A percentile compares a stretch with the other conserved stretches of the same genome.
phyloP scores from a whole-genome alignment of 2,113 vertebrate species.

The Chaetodon auriga region DNA sequence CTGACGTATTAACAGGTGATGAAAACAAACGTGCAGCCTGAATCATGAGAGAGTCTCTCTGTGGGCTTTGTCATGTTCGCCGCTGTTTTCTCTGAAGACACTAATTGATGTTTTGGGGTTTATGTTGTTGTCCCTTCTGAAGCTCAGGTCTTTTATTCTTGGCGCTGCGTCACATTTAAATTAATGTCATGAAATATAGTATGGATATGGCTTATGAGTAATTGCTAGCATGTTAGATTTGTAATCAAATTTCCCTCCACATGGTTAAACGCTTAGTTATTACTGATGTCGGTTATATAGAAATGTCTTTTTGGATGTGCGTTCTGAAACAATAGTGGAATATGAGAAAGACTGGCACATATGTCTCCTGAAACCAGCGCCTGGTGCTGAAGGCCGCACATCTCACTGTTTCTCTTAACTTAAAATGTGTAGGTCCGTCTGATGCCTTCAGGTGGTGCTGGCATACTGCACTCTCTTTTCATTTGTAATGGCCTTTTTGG shows the following conservation, averaged over 20 bases:
- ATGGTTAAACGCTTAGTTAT: background rate
- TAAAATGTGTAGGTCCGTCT: slow-evolving; percentile 39
- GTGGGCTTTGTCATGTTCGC: background rate
- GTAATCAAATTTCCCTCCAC: background rate
- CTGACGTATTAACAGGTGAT: background rate
- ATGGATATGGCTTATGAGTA: background rate
- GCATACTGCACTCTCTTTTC: slow-evolving; percentile 34
- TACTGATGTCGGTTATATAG: background rate
- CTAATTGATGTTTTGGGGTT: background rate
- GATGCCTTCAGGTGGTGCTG: slow-evolving; percentile 68
- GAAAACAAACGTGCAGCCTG: background rate
- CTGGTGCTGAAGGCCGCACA: background rate
- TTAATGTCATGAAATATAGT: background rate
- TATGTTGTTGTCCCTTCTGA: background rate
- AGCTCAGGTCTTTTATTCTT: background rate
- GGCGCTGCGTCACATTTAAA: background rate
- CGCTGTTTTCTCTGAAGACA: background rate
- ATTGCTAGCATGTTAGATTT: background rate
- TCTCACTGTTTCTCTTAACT: background rate
- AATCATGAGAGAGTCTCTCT: background rate
- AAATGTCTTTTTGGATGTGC: background rate
- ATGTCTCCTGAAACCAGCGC: background rate
- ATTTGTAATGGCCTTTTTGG: slow-evolving; percentile 17
- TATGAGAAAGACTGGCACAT: background rate
- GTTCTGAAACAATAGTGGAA: background rate